Conservation (phyloP, 2,888 invertebrate species). For the Drymonia ruficornis region DNA sequence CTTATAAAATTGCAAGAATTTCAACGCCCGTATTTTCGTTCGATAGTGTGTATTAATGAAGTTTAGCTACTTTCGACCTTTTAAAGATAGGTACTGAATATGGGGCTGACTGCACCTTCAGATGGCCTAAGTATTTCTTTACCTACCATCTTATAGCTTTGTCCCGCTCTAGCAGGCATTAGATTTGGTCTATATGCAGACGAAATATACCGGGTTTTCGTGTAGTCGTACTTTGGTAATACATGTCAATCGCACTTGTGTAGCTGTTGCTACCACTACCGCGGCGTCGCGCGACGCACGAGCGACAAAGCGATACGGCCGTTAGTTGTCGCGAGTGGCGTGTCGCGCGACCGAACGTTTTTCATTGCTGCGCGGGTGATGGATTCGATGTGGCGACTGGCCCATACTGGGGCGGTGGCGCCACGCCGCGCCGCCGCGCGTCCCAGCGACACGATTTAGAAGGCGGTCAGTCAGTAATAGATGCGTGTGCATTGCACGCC, state of each 20-base stretch:
- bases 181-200: too few species aligned
- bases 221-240: background rate
- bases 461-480: conserved; percentile 35
- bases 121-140: too few species aligned
- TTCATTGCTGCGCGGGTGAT: conserved; percentile 45
- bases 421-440: conserved; percentile 18
- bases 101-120: too few species aligned
- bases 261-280: conserved; percentile 24
- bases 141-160: too few species aligned
- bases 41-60: too few species aligned
- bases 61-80: too few species aligned
- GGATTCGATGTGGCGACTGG: conserved; percentile 39
- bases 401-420: conserved; percentile 18
- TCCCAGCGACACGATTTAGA: conserved; percentile 39
- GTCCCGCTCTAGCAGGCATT: too few species aligned
- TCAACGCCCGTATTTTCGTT: too few species aligned
- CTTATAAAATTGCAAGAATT: too few species aligned
- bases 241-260: background rate
- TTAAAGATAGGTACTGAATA: too few species aligned
- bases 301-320: conserved; percentile 43
- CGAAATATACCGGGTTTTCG: too few species aligned
- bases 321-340: conserved; percentile 40
- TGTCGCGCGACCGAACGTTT: conserved; percentile 47
- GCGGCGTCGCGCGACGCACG: conserved; percentile 32
- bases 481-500: conserved; percentile 35